These are phyloP conservation scores for Alfaro cultratus DNA, from an alignment of 2,797 vertebrate species.

Conservation along the genomic window DNA sequence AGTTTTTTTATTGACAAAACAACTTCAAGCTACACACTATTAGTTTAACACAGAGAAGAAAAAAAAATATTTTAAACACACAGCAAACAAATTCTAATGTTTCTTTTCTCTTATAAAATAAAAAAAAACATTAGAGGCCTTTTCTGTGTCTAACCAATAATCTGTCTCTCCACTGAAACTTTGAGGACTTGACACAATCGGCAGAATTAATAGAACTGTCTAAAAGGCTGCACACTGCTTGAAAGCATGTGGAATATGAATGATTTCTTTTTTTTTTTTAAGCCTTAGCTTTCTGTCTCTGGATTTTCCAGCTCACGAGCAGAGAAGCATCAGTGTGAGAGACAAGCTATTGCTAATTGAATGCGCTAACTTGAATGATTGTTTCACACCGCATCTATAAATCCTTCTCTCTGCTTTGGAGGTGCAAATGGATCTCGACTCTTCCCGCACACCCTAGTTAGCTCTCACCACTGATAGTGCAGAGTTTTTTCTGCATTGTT, in stretches of 20 bases:
- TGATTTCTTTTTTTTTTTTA: constrained; percentile 19
- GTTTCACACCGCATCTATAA: constrained; percentile 69
- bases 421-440: constrained; percentile 60
- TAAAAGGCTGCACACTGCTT: constrained; percentile 37
- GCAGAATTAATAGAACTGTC: constrained; percentile 36
- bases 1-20: neutral
- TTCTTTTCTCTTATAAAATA: neutral
- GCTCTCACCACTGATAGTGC: constrained; percentile 33
- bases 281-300: constrained; percentile 32
- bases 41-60: neutral
- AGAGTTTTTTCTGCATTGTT: constrained; percentile 13
- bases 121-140: neutral
- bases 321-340: constrained; percentile 44
- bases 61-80: neutral
- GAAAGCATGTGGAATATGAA: constrained; percentile 44
- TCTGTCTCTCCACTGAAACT: constrained; percentile 3
- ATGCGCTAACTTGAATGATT: constrained; percentile 63
- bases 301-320: constrained; percentile 39
- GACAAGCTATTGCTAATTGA: constrained; percentile 65
- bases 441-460: constrained; percentile 23
- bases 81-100: neutral
- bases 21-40: neutral
- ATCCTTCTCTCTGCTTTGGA: constrained; percentile 56
- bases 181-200: constrained; percentile 14
- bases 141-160: neutral